Base-by-base conservation (phyloP, 2,888 invertebrate species). In the Eupeodes latifasciatus region DNA sequence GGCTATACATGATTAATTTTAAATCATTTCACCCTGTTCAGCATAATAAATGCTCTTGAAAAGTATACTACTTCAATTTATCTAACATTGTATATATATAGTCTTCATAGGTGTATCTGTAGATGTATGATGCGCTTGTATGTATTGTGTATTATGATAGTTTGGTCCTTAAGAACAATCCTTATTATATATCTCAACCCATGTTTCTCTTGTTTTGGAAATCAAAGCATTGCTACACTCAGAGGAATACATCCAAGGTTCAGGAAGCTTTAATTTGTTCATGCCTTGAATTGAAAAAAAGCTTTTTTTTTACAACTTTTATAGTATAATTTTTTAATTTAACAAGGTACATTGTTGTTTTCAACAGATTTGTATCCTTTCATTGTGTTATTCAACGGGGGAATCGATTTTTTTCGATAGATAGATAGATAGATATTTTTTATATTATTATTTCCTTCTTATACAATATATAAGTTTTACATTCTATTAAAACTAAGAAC, bases 1-100 rank as follows among this genome's bases (percentile, higher is more conserved):
- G 64, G 36, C 59, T 59, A n/a, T 85, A 81, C 81, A 85, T 85
- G 85, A 88, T 85, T 88, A 81, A 84, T 78, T 81, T 81, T 81
- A 84, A 88, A 88, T 85, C 85, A 81, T 84, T 88, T 88, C 67
- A 81, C 84, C 81, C 81, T 84, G 88, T 69, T 81, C 81, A 59
- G 85, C 77, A 88, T 85, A 81, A 78, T 66, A 88, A 88, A 88
- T 84, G 79, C 74, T 62, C 40, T 67, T 55, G 81, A 82, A 78
- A 51, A 76, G 59, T 61, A 80, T 67, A 76, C 64, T 61, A 67
- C 51, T 27, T 27, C 3, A 40, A 40, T 9, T 40, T 40, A 77
- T 74, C 57, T 66, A 78, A 67, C 16, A 77, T 51, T 4, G 11
- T 61, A 9, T 16, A n/a, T 36, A 3, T 7, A 36, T n/a, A 7